Percentiles rank a stretch among this genome's conserved stretches.
These are phyloP conservation scores for Invenusta paracnida DNA, from an alignment of 2,888 invertebrate species.

Conservation along the genomic window DNA sequence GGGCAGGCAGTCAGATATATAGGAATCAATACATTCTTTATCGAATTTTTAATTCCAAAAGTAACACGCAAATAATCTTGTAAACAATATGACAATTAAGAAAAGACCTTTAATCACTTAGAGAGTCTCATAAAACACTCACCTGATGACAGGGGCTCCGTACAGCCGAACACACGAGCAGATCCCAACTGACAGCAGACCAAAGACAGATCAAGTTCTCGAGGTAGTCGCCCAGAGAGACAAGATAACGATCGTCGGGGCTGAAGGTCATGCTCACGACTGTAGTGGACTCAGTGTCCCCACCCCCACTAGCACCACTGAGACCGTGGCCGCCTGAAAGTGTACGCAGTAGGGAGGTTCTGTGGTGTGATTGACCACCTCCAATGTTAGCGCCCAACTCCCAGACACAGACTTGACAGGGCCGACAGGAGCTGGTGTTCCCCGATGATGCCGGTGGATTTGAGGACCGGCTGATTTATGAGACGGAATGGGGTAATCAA, in stretches of 20 bases:
- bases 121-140: neutral
- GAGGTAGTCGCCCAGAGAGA: slow-evolving; percentile 39
- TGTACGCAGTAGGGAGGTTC: neutral
- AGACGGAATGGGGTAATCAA: too few species aligned
- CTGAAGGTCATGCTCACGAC: slow-evolving; percentile 32
- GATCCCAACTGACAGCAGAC: neutral
- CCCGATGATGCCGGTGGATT: neutral
- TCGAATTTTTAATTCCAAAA: too few species aligned
- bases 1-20: too few species aligned
- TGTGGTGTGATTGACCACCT: too few species aligned
- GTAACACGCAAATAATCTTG: too few species aligned
- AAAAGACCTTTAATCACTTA: too few species aligned
- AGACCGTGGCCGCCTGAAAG: neutral
- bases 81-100: too few species aligned
- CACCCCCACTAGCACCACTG: neutral
- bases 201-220: slow-evolving; percentile 40
- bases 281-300: neutral
- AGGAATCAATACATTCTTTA: too few species aligned
- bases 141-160: neutral
- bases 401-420: slow-evolving; percentile 5
- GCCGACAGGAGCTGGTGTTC: too few species aligned
- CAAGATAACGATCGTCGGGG: slow-evolving; percentile 43
- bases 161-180: neutral
- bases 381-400: neutral
- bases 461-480: neutral